Evolutionary conservation across 2,113 vertebrate genomes (phyloP).

Genomic region (Dromaius novaehollandiae): DNA sequence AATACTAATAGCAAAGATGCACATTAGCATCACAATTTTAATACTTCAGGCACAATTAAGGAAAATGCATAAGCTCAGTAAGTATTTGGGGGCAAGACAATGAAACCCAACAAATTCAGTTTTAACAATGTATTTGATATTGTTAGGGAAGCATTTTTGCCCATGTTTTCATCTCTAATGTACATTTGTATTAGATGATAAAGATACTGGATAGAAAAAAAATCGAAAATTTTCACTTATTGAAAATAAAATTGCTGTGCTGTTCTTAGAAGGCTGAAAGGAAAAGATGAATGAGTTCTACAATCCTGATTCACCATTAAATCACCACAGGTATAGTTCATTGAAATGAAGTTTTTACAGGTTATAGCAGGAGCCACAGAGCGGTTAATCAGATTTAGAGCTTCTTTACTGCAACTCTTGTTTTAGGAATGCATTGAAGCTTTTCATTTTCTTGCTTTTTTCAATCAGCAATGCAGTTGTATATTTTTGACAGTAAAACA

Average conservation of each 20-base stretch:
- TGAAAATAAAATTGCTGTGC: not conserved
- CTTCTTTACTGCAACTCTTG: not conserved
- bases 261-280: not conserved
- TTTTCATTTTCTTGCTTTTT: not conserved
- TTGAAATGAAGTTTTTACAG: not conserved
- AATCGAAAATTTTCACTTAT: not conserved
- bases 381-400: not conserved
- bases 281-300: not conserved
- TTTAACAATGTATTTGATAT: slow-evolving; percentile 21
- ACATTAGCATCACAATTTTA: not conserved
- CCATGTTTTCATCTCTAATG: not conserved
- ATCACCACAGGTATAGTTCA: not conserved
- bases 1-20: not conserved
- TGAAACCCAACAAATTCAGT: not conserved
- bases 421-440: not conserved
- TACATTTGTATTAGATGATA: not conserved
- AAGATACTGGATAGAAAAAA: not conserved
- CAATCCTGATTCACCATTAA: not conserved
- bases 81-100: not conserved
- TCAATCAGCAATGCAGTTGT: not conserved
- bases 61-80: not conserved
- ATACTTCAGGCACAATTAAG: not conserved
- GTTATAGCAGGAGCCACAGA: not conserved
- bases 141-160: not conserved
- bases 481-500: not conserved